Evolutionary conservation across 2,888 invertebrate species (phyloP), one percentile per base, ranked within the genome.

Genomic region (Leuctra nigra): DNA sequence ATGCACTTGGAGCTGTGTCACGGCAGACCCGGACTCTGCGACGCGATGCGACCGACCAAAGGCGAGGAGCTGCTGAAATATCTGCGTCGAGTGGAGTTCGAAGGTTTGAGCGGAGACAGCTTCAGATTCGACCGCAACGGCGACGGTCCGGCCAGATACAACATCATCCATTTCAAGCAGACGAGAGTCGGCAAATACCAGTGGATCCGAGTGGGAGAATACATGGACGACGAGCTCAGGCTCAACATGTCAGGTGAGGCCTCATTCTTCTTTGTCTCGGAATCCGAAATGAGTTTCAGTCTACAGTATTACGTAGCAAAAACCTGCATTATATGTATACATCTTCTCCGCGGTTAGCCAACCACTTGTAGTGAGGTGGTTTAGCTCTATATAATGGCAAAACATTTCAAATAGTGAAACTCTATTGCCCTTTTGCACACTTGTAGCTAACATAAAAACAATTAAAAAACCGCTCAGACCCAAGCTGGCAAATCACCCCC

Each of bases 111-210:
- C 64, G 90, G 90, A 0, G 92, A 94, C 70, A 80, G 85, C 68
- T 96, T 96, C 73, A 86, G 84, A 64, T 97, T 97, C 72, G 91
- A 94, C 70, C 77, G 75, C 58, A 88, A 91, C 65, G 94, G 95
- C 0, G 96, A 96, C 67, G 95, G 95, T 0, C 95, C 95, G 0
- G 92, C 95, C 0, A 79, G 95, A 39, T 97, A 97, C 77, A 91
- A 94, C 70, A 95, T 97, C 64, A 86, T 96, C 59, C 95, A 96
- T 73, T 97, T 95, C 77, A 91, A 93, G 70, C 91, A 91, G 69
- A 77, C 82, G 7, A 73, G 81, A 1, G 77, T 77, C 0, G 88
- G 86, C 0, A 78, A 80, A 61, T 92, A 87, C 73, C 80, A 83
- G 61, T 94, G 94, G 93, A 79, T 91, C 33, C 81, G 86, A 61